phyloP scores from a whole-genome alignment of 2,797 vertebrate species.

The Spondyliosoma cantharus region DNA sequence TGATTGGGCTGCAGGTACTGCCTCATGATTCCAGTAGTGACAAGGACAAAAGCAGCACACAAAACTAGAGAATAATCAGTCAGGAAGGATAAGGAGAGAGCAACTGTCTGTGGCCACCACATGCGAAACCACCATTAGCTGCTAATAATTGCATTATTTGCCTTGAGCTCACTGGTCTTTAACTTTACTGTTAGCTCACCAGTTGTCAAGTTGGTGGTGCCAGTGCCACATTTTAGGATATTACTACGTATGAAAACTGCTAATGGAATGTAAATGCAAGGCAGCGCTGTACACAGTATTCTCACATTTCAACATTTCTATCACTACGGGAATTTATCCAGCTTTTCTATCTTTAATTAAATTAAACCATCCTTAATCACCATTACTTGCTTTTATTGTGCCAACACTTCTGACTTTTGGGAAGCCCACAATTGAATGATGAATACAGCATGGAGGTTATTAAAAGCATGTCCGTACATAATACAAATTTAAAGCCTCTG shows the following conservation, averaged over 20 bases:
- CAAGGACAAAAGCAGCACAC: no score
- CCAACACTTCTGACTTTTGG: not conserved
- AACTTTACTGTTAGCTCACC: not conserved
- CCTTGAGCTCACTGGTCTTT: not conserved
- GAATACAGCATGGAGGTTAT: not conserved
- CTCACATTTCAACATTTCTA: not conserved
- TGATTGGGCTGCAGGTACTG: no score
- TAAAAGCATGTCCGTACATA: not conserved
- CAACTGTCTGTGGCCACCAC: no score
- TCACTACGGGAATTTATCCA: not conserved
- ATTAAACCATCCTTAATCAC: not conserved
- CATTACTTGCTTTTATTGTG: not conserved
- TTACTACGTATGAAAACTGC: not conserved
- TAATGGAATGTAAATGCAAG: not conserved
- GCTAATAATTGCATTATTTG: not conserved
- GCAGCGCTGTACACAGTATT: not conserved
- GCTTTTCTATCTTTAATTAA: no score
- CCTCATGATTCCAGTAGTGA: no score
- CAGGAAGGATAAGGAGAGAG: no score
- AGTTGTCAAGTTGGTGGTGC: not conserved
- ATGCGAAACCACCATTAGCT: not conserved
- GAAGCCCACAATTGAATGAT: not conserved
- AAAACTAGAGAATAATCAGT: no score
- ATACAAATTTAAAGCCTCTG: conserved; percentile 30
- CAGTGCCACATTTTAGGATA: not conserved